phyloP scores from a whole-genome alignment of 2,797 vertebrate species.

The Catostomus latipinnis region DNA sequence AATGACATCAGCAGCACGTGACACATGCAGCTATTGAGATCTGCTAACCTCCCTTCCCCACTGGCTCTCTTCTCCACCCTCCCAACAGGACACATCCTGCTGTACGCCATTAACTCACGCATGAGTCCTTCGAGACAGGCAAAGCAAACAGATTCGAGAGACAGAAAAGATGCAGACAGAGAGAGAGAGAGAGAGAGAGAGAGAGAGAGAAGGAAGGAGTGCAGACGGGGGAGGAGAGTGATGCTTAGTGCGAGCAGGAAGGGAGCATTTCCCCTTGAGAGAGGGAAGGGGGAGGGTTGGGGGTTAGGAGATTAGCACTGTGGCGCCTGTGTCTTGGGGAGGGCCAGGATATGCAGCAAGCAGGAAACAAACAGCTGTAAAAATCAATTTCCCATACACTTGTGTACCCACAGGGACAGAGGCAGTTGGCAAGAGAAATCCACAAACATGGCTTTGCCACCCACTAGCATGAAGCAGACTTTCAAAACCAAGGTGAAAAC shows the following conservation, averaged over 20 bases:
- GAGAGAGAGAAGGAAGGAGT: slow-evolving; percentile 68
- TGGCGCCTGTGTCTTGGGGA: slow-evolving; percentile 75
- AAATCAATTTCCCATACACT: slow-evolving; percentile 66
- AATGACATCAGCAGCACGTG: slow-evolving; percentile 76
- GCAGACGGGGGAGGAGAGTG: slow-evolving; percentile 76
- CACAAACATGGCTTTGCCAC: slow-evolving; percentile 59
- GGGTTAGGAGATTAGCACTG: slow-evolving; percentile 77
- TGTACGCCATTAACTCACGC: slow-evolving; percentile 70
- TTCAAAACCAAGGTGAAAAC: slow-evolving; percentile 58
- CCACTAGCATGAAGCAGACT: slow-evolving; percentile 54
- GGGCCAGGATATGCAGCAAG: slow-evolving; percentile 74
- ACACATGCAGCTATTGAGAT: slow-evolving; percentile 65
- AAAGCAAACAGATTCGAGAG: slow-evolving; percentile 59
- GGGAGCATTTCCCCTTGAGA: slow-evolving; percentile 78
- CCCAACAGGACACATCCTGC: slow-evolving; percentile 68
- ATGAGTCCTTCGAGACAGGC: slow-evolving; percentile 72
- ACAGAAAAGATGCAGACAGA: slow-evolving; percentile 57
- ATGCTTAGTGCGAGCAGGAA: slow-evolving; percentile 73
- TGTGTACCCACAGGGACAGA: background rate
- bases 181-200: too few species aligned
- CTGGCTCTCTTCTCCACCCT: slow-evolving; percentile 43
- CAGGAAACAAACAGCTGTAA: slow-evolving; percentile 79
- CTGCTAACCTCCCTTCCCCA: slow-evolving; percentile 60
- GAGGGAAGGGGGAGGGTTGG: slow-evolving; percentile 61
- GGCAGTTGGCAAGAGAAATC: slow-evolving; percentile 6